Evolutionary conservation across 2,888 invertebrate genomes (phyloP).

Genomic region (Mesoligia furuncula): DNA sequence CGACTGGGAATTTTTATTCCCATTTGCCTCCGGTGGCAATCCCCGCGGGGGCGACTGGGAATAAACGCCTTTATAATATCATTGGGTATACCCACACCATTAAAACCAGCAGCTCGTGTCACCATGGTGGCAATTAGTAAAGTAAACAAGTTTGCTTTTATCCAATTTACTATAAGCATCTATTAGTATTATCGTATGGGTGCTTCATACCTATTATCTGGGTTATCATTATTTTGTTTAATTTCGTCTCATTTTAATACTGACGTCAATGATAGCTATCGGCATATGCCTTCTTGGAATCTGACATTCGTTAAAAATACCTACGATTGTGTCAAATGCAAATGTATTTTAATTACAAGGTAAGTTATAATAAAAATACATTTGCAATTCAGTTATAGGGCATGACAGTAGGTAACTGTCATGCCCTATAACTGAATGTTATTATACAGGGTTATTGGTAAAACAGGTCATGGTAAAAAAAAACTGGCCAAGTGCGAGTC

Average conservation of each 20-base stretch:
- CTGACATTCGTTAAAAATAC: slow-evolving; percentile 6
- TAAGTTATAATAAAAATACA: too few species aligned
- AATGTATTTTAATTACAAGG: too few species aligned
- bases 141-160: slow-evolving; percentile 7
- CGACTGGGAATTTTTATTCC: too few species aligned
- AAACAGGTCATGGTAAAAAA: too few species aligned
- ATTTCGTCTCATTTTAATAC: slow-evolving; percentile 36
- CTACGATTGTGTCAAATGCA: not conserved
- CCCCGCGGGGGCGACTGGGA: too few species aligned
- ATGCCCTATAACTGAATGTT: not conserved
- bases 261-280: slow-evolving; percentile 35
- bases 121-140: not conserved
- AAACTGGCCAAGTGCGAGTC: too few species aligned
- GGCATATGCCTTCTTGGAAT: not conserved
- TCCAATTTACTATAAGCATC: not conserved
- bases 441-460: too few species aligned
- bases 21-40: too few species aligned
- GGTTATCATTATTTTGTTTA: slow-evolving; percentile 42
- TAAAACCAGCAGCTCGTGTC: not conserved
- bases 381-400: too few species aligned
- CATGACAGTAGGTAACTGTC: too few species aligned
- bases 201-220: slow-evolving; percentile 10
- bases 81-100: too few species aligned
- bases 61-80: too few species aligned
- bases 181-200: not conserved